phyloP scores from a whole-genome alignment of 2,888 invertebrate species.

The Craniophora ligustri region DNA sequence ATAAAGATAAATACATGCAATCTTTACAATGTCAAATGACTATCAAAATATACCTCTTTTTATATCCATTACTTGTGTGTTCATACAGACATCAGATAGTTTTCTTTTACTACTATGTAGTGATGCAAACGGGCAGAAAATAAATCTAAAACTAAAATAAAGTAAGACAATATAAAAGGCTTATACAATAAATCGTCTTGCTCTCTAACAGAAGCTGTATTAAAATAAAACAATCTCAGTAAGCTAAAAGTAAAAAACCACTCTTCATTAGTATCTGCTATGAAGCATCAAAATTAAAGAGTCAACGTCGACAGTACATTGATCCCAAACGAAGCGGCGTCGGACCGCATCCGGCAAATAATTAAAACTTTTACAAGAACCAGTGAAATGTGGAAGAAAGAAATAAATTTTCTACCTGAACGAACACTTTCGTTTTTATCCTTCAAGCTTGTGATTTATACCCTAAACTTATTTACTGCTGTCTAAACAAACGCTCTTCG shows the following conservation, averaged over 20 bases:
- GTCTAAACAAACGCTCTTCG: conserved; percentile 41
- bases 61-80: too few relatives aligned
- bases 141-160: too few relatives aligned
- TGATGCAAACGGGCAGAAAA: background rate
- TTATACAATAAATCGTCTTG: conserved; percentile 2
- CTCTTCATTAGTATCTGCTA: conserved; percentile 53
- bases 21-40: too few relatives aligned
- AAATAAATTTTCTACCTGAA: conserved; percentile 83
- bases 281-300: conserved; percentile 65
- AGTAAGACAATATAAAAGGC: background rate
- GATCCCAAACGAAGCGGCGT: conserved; percentile 71
- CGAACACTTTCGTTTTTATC: conserved; percentile 82
- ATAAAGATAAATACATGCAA: too few relatives aligned
- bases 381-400: conserved; percentile 78
- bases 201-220: conserved; percentile 10
- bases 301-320: conserved; percentile 68
- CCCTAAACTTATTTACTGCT: conserved; percentile 61
- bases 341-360: conserved; percentile 81
- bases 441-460: conserved; percentile 77
- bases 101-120: too few relatives aligned
- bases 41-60: too few relatives aligned
- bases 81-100: too few relatives aligned
- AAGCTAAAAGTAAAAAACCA: conserved; percentile 37
- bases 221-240: conserved; percentile 26
- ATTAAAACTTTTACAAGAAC: conserved; percentile 84